phyloP scores from a whole-genome alignment of 2,113 vertebrate species.

The Noctilio leporinus region DNA sequence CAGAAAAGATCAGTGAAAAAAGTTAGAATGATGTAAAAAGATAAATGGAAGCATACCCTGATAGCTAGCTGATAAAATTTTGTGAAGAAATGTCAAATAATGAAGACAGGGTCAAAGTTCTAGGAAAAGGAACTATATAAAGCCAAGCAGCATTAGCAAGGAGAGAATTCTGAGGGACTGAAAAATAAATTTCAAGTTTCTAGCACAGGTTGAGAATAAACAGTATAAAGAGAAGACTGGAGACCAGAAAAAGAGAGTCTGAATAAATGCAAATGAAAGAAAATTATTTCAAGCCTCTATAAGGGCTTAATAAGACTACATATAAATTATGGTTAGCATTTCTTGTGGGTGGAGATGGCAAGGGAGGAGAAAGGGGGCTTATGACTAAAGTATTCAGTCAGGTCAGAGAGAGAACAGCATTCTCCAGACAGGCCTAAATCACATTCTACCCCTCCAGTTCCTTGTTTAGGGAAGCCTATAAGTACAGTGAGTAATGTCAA shows the following conservation, averaged over 20 bases:
- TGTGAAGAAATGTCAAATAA: constrained; percentile 25
- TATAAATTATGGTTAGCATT: neutral
- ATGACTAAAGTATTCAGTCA: neutral
- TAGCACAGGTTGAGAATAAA: neutral
- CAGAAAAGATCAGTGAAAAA: neutral
- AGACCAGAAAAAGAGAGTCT: neutral
- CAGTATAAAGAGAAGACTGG: neutral
- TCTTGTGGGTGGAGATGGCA: neutral
- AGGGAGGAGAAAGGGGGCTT: neutral
- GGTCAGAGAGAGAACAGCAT: constrained; percentile 20
- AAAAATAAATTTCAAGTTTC: constrained; percentile 27
- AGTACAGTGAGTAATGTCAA: neutral
- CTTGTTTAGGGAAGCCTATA: neutral
- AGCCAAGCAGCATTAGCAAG: neutral
- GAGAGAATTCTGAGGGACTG: neutral
- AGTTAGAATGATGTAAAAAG: constrained; percentile 1
- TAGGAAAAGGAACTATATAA: neutral
- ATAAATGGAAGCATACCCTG: neutral
- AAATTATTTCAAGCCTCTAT: neutral
- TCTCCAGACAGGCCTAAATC: neutral
- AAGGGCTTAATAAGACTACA: neutral
- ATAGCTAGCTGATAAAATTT: constrained; percentile 18
- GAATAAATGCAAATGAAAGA: neutral
- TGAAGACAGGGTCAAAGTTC: constrained; percentile 20
- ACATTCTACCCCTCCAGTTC: neutral